Base-by-base conservation (phyloP, 1,140 invertebrate species). In the Scaptodrosophila lebanonensis region DNA sequence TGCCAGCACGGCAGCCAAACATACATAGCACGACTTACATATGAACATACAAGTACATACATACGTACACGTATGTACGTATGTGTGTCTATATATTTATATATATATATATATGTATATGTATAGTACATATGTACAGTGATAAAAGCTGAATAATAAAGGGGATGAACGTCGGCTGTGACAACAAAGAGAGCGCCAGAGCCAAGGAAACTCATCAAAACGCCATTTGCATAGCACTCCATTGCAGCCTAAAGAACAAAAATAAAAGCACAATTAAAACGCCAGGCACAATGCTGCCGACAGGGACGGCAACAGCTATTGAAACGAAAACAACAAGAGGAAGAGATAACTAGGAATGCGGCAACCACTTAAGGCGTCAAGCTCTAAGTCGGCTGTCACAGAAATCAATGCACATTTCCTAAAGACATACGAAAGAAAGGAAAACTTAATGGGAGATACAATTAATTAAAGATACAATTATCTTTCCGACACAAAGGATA, bases 211-310 rank as follows among this genome's bases (percentile, higher is more conserved):
- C 67, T 82, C 75, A 75, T 75, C 76, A 82, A 82, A 82, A 82
- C 75, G 75, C 76, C 75, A 82, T 82, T 82, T 82, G 75, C 75
- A 82, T 82, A 75, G 75, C 75, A 82, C 75, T 82, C 75, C 75
- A 82, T 82, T 82, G 83, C 75, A 64, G 69, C 76, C 56, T 75
- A 82, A 82, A 82, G 76, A 70, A 82, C 76, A 82, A 82, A 82
- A 70, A 69, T 54, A 65, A 63, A 64, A 53, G 75, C 75, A 82
- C 75, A 82, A 82, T 82, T 82, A 82, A 82, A 79, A 73, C 43
- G 75, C 62, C 70, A 70, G 66, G 45, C 58, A 48, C 61, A 54
- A 43, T 40, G 58, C 54, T 65, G 47, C n/a, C 44, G 35, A 45
- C 25, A 58, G 48, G 40, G 51, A 39, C 35, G 49, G 68, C 44